Evolutionary conservation across 2,113 vertebrate genomes (phyloP).

Genomic region (Ceyx melanurus): DNA sequence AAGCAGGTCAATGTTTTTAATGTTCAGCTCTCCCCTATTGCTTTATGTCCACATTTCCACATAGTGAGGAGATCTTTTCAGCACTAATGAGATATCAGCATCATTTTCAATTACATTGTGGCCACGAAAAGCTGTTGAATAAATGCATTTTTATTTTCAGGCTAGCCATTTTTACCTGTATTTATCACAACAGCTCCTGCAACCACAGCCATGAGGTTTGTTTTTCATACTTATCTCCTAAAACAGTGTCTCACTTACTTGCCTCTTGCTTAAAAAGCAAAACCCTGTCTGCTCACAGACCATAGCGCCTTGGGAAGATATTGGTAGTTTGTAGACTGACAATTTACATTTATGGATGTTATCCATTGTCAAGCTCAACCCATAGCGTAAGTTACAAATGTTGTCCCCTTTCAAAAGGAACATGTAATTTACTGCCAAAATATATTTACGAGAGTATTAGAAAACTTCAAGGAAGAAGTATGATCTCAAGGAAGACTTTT

Average conservation of each 20-base stretch:
- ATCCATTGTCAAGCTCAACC: neutral
- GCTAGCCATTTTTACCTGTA: constrained; percentile 41
- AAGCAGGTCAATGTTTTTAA: constrained; percentile 35
- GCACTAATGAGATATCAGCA: constrained; percentile 52
- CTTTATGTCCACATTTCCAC: constrained; percentile 24
- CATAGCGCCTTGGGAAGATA: neutral
- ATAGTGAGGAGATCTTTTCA: constrained; percentile 37
- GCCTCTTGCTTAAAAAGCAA: constrained; percentile 40
- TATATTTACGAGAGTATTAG: neutral
- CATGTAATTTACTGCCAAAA: neutral
- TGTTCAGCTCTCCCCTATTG: constrained; percentile 30
- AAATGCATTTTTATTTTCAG: constrained; percentile 58
- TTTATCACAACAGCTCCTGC: constrained; percentile 46
- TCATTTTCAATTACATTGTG: constrained; percentile 34
- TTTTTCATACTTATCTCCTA: constrained; percentile 50
- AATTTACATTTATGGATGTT: constrained; percentile 1
- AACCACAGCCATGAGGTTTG: constrained; percentile 26
- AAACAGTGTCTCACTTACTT: neutral
- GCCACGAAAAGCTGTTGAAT: constrained; percentile 38
- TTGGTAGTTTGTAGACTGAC: constrained; percentile 14
- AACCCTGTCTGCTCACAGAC: constrained; percentile 16
- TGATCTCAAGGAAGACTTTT: neutral
- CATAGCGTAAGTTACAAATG: neutral
- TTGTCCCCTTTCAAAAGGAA: neutral
- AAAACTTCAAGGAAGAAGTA: neutral